phyloP scores from a whole-genome alignment of 1,140 invertebrate species.

The Pseudobourletiella spinata region DNA sequence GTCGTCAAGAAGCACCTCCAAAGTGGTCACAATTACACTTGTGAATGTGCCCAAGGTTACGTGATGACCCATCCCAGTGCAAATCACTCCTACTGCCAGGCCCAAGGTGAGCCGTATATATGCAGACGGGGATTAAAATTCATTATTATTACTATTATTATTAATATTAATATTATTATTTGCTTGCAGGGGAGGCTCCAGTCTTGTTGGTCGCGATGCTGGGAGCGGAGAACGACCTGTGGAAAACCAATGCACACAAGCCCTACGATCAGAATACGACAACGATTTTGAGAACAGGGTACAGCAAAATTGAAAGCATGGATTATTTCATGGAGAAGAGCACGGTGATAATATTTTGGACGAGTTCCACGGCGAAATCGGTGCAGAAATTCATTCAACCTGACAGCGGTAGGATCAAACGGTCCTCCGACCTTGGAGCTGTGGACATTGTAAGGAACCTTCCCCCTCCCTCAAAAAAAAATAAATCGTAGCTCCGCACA shows the following conservation, averaged over 20 bases:
- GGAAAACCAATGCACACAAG: slow-evolving; percentile 53
- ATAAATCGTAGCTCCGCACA: slow-evolving; percentile 4
- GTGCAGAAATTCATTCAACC: slow-evolving; percentile 18
- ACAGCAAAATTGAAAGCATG: slow-evolving; percentile 47
- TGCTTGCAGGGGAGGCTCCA: slow-evolving; percentile 43
- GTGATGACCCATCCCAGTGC: slow-evolving; percentile 16
- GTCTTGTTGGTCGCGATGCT: slow-evolving; percentile 49
- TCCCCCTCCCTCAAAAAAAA: neutral
- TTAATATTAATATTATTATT: too few species aligned
- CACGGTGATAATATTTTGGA: slow-evolving; percentile 30
- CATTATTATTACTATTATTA: too few species aligned
- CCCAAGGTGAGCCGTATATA: slow-evolving; percentile 5
- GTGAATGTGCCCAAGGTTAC: slow-evolving; percentile 45
- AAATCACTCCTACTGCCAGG: neutral
- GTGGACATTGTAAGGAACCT: slow-evolving; percentile 16
- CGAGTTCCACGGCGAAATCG: slow-evolving; percentile 15
- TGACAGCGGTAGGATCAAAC: slow-evolving; percentile 10
- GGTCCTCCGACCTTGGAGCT: slow-evolving; percentile 10
- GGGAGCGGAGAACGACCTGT: slow-evolving; percentile 51
- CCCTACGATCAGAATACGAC: slow-evolving; percentile 41
- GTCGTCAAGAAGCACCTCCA: slow-evolving; percentile 48
- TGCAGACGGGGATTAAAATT: too few species aligned
- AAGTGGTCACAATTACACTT: slow-evolving; percentile 45
- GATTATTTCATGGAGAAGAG: slow-evolving; percentile 39
- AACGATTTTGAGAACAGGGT: slow-evolving; percentile 7